Conservation (phyloP, 2,888 invertebrate genomes). For the Entomobrya proxima region DNA sequence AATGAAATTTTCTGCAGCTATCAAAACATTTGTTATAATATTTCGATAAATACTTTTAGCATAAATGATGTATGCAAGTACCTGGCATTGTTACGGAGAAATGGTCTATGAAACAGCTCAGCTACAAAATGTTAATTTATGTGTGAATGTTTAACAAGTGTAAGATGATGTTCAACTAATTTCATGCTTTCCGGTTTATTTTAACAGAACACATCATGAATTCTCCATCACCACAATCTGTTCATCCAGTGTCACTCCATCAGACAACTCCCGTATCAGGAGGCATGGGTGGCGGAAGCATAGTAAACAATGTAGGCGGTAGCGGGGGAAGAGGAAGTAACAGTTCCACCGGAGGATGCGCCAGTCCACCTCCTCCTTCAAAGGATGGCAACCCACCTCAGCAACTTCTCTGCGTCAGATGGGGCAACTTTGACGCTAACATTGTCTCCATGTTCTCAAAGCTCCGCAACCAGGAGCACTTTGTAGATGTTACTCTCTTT, state of each 20-base stretch:
- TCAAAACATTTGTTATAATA: too few species aligned
- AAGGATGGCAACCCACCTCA: slow-evolving; percentile 71
- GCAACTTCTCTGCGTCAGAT: slow-evolving; percentile 75
- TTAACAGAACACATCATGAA: slow-evolving; percentile 73
- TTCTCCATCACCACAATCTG: slow-evolving; percentile 74
- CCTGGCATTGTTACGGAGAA: too few species aligned
- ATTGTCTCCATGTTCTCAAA: slow-evolving; percentile 76
- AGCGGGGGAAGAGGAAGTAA: slow-evolving; percentile 32
- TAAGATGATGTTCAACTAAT: neutral
- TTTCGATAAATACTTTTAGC: too few species aligned
- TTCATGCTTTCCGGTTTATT: neutral
- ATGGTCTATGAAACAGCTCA: too few species aligned
- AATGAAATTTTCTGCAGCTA: too few species aligned
- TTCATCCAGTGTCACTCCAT: slow-evolving; percentile 68
- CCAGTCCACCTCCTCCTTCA: slow-evolving; percentile 50
- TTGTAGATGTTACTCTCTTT: slow-evolving; percentile 75
- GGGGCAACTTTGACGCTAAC: slow-evolving; percentile 76
- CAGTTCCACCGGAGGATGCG: slow-evolving; percentile 55
- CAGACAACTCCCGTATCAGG: slow-evolving; percentile 65
- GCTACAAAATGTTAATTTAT: neutral
- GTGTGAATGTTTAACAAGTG: neutral
- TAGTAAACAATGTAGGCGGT: slow-evolving; percentile 52
- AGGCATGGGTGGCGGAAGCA: slow-evolving; percentile 53
- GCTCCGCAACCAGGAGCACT: slow-evolving; percentile 74
- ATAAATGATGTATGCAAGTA: too few species aligned